A percentile compares a stretch with the other conserved stretches of the same genome.
phyloP scores from a whole-genome alignment of 2,113 vertebrate species.

The Mixornis gularis region DNA sequence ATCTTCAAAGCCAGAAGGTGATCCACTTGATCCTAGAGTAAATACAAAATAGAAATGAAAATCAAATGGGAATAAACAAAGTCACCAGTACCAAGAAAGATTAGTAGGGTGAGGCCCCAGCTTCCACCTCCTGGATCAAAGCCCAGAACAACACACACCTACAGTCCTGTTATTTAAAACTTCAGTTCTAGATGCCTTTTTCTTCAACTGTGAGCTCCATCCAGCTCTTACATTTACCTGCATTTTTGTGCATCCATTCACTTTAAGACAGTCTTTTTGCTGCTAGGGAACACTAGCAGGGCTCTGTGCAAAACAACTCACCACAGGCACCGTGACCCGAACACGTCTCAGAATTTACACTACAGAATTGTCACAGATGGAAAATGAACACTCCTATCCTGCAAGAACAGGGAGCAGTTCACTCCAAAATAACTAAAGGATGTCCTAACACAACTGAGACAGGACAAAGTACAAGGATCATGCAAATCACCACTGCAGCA shows the following conservation, averaged over 20 bases:
- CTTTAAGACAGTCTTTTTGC: not conserved
- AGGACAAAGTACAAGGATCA: not conserved
- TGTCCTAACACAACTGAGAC: not conserved
- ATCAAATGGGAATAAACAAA: not conserved
- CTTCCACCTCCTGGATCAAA: not conserved
- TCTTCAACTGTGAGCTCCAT: not conserved
- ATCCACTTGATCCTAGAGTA: conserved; percentile 87
- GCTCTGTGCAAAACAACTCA: not conserved
- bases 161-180: not conserved
- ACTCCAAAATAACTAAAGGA: not conserved
- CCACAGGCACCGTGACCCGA: not conserved
- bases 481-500: not conserved
- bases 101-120: not conserved
- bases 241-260: not conserved
- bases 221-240: not conserved
- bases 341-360: not conserved
- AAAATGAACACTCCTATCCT: not conserved
- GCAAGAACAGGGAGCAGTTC: not conserved
- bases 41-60: not conserved
- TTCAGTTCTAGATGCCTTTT: not conserved
- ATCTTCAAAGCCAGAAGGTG: conserved; percentile 85
- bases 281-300: not conserved
- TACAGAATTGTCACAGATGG: not conserved
- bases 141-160: not conserved
- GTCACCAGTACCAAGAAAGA: not conserved